Conservation (phyloP, 2,113 vertebrate genomes). For the Entosphenus tridentatus region DNA sequence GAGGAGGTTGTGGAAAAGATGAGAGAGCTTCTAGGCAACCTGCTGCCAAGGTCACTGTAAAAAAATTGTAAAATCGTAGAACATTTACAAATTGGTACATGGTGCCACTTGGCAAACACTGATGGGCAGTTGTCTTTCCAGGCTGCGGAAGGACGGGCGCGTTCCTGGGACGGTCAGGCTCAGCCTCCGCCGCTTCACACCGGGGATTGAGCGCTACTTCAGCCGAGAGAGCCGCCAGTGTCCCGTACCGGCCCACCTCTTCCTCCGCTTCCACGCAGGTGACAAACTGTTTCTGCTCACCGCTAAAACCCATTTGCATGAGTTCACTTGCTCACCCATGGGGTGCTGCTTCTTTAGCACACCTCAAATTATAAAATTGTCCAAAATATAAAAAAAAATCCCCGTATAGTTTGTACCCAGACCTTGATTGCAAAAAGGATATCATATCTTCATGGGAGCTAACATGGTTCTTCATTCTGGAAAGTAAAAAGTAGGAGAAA, state of each 20-base stretch:
- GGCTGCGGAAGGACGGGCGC: neutral
- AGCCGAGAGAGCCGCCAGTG: constrained; percentile 2
- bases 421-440: too few species aligned
- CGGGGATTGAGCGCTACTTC: neutral
- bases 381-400: too few species aligned
- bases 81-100: neutral
- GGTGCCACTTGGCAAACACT: neutral
- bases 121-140: neutral
- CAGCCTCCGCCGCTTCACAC: neutral
- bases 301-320: too few species aligned
- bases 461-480: too few species aligned
- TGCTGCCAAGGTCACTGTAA: neutral
- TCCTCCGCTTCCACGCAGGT: too few species aligned
- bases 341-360: too few species aligned
- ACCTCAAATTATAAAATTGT: too few species aligned
- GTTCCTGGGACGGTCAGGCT: constrained; percentile 1
- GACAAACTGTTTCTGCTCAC: too few species aligned
- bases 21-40: neutral
- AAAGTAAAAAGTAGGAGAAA: too few species aligned
- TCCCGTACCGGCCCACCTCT: neutral
- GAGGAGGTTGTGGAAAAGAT: neutral
- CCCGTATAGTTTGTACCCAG: too few species aligned
- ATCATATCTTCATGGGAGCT: too few species aligned
- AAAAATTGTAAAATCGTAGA: neutral
- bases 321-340: too few species aligned